A percentile compares a stretch with the other conserved stretches of the same genome.
These are phyloP conservation scores for Thumatha senex DNA, from an alignment of 2,888 invertebrate genomes.

Conservation along the genomic window DNA sequence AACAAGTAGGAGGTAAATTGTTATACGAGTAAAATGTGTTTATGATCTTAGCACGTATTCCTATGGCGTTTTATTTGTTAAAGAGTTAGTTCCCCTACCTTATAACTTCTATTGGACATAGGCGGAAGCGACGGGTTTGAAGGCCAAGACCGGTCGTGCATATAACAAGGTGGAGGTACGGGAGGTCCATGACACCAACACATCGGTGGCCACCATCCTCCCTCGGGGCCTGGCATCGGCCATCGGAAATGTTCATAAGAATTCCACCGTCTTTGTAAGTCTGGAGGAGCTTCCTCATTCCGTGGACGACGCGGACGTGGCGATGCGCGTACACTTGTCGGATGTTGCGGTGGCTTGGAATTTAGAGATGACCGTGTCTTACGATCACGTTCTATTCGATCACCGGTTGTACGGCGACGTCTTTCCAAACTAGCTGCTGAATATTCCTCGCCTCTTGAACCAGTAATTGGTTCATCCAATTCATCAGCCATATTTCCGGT, in stretches of 20 bases:
- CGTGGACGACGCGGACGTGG: slow-evolving; percentile 67
- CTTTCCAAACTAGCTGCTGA: slow-evolving; percentile 82
- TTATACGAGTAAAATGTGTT: slow-evolving; percentile 17
- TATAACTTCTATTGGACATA: slow-evolving; percentile 61
- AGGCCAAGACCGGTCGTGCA: slow-evolving; percentile 78
- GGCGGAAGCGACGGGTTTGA: slow-evolving; percentile 75
- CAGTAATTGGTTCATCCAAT: slow-evolving; percentile 50
- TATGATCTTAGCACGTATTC: slow-evolving; percentile 19
- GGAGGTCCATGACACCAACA: slow-evolving; percentile 78
- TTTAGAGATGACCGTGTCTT: slow-evolving; percentile 85
- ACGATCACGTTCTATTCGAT: slow-evolving; percentile 85
- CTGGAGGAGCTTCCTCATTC: slow-evolving; percentile 69
- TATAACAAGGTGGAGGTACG: slow-evolving; percentile 72
- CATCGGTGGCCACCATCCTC: slow-evolving; percentile 76
- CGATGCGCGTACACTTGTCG: slow-evolving; percentile 67
- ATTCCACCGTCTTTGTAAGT: slow-evolving; percentile 76
- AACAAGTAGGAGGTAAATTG: slow-evolving; percentile 27
- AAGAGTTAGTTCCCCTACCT: slow-evolving; percentile 61
- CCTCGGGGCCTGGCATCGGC: slow-evolving; percentile 64
- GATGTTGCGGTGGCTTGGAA: slow-evolving; percentile 77
- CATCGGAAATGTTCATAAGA: slow-evolving; percentile 85
- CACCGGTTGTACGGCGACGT: slow-evolving; percentile 73
- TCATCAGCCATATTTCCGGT: slow-evolving; percentile 64
- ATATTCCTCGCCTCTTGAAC: slow-evolving; percentile 61
- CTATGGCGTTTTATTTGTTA: slow-evolving; percentile 14